Conservation (phyloP, 2,888 invertebrate genomes). For the Ormyrus rosae region DNA sequence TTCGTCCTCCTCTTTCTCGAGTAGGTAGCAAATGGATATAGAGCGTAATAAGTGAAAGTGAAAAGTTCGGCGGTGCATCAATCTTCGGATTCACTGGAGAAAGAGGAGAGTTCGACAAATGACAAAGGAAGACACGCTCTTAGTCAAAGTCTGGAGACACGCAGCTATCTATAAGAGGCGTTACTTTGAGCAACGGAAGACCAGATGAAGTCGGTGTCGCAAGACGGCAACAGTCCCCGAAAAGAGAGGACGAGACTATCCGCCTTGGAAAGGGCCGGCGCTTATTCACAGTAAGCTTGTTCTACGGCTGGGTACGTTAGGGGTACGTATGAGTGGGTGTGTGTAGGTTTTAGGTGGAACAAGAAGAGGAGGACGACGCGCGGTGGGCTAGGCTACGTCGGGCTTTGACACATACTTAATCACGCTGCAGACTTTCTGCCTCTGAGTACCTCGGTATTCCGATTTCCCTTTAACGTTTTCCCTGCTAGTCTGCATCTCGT, state of each 20-base stretch:
- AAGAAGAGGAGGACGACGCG: conserved; percentile 13
- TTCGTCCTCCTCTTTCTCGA: too few relatives aligned
- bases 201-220: conserved; percentile 7
- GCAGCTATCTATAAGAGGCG: conserved; percentile 49
- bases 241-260: too few relatives aligned
- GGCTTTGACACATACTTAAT: conserved; percentile 64
- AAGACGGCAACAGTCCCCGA: not conserved
- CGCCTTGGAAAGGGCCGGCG: too few relatives aligned
- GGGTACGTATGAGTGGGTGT: too few relatives aligned
- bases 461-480: conserved; percentile 6
- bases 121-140: conserved; percentile 35
- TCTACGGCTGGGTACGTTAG: too few relatives aligned
- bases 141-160: not conserved
- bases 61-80: conserved; percentile 55
- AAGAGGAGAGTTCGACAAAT: conserved; percentile 46
- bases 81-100: conserved; percentile 57
- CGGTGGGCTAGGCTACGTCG: conserved; percentile 9
- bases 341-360: not conserved
- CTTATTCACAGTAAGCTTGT: too few relatives aligned
- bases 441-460: conserved; percentile 21
- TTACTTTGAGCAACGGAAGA: conserved; percentile 1
- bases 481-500: not conserved
- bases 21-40: too few relatives aligned
- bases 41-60: not conserved
- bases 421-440: conserved; percentile 55